Evolutionary conservation across 2,113 vertebrate genomes (phyloP), one percentile per base, ranked within the genome.

Genomic region (Apistogramma diplotaenia): DNA sequence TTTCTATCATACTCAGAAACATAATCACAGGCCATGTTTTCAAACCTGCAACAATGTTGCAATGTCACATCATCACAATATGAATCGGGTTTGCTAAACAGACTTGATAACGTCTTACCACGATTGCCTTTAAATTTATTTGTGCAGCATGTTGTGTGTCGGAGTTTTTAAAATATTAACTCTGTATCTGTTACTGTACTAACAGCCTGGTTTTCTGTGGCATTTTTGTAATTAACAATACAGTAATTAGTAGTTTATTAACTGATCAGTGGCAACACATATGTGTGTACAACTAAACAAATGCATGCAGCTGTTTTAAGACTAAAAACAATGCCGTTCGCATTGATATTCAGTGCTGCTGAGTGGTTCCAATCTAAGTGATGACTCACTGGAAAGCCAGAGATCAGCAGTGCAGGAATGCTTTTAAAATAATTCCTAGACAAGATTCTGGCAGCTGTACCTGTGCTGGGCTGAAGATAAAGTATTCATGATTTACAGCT

Each of bases 1-100:
- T 90, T 85, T 81, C 84, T 89, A 79, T 89, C 88, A 88, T 86
- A 90, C 27, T 23, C 75, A 4, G 29, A 71, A 58, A 25, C 60
- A 49, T 70, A 37, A 29, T 74, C 46, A 6, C 51, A 12, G 79
- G 80, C 81, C 70, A n/a, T 86, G 79, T 83, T 82, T 78, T 71
- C 78, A 87, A 76, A 80, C 60, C 31, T 81, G 78, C 35, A 53
- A 58, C 72, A 78, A 56, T 31, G 46, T 74, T 71, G 31, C 73
- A 60, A 43, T n/a, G 18, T 62, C 37, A 62, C 19, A 37, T 80
- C 21, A 29, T 79, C 23, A 25, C 11, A 13, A 15, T 11, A 12
- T 1, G 2, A 29, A 15, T 18, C 3, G 1, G 29, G 19, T 54
- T 73, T 57, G 78, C 71, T 13, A 56, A 56, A 37, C 8, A 10